Evolutionary conservation across 1,140 invertebrate species (phyloP).

Genomic region (Nasonia longicornis): DNA sequence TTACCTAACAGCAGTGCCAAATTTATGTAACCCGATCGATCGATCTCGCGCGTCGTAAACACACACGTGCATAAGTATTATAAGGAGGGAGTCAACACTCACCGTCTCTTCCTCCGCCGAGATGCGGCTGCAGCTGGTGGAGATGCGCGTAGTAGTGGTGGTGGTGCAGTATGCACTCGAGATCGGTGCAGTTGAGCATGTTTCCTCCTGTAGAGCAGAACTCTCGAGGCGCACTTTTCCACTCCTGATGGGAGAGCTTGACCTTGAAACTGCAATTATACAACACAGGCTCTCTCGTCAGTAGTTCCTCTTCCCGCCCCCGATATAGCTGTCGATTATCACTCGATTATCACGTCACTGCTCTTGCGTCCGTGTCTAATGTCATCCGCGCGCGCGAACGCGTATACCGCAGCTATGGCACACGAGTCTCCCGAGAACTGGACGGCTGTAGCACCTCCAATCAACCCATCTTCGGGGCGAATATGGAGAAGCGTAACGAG

Average conservation of each 20-base stretch:
- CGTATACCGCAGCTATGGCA: not conserved
- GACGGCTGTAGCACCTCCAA: not conserved
- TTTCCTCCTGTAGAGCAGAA: conserved; percentile 43
- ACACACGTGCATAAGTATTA: not conserved
- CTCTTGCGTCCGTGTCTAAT: not conserved
- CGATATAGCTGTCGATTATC: not conserved
- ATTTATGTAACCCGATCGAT: not conserved
- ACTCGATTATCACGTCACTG: not conserved
- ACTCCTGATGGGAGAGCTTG: not conserved
- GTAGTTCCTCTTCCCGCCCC: not conserved
- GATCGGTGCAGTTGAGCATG: conserved; percentile 83
- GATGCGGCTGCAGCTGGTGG: conserved; percentile 76
- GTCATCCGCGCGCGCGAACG: not conserved
- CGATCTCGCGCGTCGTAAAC: not conserved
- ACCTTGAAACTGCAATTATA: not conserved
- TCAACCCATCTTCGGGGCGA: not conserved
- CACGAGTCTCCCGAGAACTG: not conserved
- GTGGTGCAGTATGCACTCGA: conserved; percentile 81
- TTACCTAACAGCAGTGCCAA: not conserved
- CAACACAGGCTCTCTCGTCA: not conserved
- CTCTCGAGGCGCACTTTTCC: not conserved
- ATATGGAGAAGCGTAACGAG: not conserved
- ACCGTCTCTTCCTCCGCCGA: conserved; percentile 71
- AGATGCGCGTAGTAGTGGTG: conserved; percentile 80
- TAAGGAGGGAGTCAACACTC: conserved; percentile 44